Evolutionary conservation across 2,113 vertebrate species (phyloP).

Genomic region (Pachycephala philippinensis): DNA sequence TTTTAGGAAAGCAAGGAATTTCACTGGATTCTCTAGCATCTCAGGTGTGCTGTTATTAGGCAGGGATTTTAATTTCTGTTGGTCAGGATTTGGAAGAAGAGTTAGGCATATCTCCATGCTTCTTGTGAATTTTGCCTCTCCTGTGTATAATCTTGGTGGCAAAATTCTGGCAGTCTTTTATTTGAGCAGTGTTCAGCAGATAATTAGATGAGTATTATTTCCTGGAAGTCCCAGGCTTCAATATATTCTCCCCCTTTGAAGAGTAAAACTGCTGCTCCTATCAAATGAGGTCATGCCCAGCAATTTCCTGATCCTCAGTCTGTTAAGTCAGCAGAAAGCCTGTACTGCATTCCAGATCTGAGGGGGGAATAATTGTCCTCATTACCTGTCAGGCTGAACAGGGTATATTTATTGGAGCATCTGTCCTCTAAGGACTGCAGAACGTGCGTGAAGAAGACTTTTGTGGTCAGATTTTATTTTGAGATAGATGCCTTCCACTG

Average conservation of each 20-base stretch:
- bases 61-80: neutral
- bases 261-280: slow-evolving; percentile 3
- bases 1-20: neutral
- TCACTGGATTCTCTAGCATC: neutral
- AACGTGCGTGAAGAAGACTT: neutral
- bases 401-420: neutral
- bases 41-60: neutral
- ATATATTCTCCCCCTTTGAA: slow-evolving; percentile 30
- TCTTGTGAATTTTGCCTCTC: neutral
- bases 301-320: slow-evolving; percentile 42
- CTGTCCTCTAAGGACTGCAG: neutral
- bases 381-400: neutral
- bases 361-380: slow-evolving; percentile 21
- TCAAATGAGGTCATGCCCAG: slow-evolving; percentile 34
- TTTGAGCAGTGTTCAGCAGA: neutral
- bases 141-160: neutral
- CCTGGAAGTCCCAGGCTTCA: neutral
- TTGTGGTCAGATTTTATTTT: neutral
- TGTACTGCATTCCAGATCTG: neutral
- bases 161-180: neutral
- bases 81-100: neutral
- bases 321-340: slow-evolving; percentile 39
- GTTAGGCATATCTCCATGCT: neutral
- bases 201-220: slow-evolving; percentile 24
- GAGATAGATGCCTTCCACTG: neutral